Evolutionary conservation across 2,113 vertebrate species (phyloP).

Genomic region (Artemisiospiza belli): DNA sequence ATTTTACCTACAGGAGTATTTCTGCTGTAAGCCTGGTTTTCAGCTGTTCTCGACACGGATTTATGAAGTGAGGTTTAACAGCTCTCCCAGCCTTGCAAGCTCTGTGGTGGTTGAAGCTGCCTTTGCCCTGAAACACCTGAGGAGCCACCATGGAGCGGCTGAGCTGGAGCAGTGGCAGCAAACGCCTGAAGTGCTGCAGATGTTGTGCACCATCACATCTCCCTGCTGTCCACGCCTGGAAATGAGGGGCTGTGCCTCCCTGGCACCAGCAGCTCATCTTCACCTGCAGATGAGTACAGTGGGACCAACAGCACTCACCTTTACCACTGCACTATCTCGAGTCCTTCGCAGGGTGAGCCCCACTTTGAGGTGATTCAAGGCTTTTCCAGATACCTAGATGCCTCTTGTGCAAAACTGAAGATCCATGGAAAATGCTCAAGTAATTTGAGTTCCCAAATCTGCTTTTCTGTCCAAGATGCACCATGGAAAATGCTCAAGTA

Average conservation of each 20-base stretch:
- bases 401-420: background rate
- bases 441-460: background rate
- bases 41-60: background rate
- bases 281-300: background rate
- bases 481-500: rapidly evolving
- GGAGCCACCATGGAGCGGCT: background rate
- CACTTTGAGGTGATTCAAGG: background rate
- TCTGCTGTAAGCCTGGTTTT: background rate
- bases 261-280: background rate
- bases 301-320: background rate
- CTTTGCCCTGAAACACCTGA: background rate
- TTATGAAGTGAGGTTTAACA: background rate
- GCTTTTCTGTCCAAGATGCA: background rate
- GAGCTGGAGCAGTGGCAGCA: background rate
- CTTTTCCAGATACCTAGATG: background rate
- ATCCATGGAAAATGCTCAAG: rapidly evolving
- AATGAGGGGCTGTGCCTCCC: background rate
- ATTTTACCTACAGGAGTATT: background rate
- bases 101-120: background rate
- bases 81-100: background rate
- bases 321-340: background rate
- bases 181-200: background rate
- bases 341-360: background rate
- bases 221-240: background rate
- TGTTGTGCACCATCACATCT: background rate